These are phyloP conservation scores for Pardalotus punctatus DNA, from an alignment of 2,113 vertebrate genomes.

Conservation along the genomic window DNA sequence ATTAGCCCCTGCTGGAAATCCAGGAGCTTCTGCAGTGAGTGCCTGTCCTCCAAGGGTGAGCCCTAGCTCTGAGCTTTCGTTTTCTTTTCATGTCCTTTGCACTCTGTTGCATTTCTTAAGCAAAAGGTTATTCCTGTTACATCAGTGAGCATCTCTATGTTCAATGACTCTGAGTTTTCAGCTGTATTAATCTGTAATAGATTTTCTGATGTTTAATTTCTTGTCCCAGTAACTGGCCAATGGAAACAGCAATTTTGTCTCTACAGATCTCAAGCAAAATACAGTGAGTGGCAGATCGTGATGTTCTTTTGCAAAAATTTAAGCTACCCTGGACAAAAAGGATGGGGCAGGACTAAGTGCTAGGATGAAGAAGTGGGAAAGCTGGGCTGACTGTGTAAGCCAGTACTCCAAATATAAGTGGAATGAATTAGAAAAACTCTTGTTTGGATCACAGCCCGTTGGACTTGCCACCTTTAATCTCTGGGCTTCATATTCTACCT, in stretches of 20 bases:
- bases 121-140: not conserved
- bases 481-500: not conserved
- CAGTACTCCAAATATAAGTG: not conserved
- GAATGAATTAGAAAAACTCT: not conserved
- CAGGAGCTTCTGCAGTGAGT: not conserved
- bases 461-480: conserved; percentile 6
- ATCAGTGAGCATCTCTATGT: not conserved
- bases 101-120: not conserved
- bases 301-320: not conserved
- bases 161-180: not conserved
- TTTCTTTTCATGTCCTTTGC: not conserved
- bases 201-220: not conserved
- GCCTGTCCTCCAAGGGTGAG: not conserved
- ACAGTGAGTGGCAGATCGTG: not conserved
- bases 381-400: not conserved
- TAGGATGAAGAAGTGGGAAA: not conserved
- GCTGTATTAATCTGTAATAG: not conserved
- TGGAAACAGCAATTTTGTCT: not conserved
- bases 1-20: not conserved
- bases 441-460: not conserved
- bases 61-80: not conserved
- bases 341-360: not conserved
- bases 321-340: not conserved
- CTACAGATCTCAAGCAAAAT: not conserved
- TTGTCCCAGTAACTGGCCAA: not conserved